Conservation (phyloP, 1,140 invertebrate species). For the Zaprionus lachaisei region DNA sequence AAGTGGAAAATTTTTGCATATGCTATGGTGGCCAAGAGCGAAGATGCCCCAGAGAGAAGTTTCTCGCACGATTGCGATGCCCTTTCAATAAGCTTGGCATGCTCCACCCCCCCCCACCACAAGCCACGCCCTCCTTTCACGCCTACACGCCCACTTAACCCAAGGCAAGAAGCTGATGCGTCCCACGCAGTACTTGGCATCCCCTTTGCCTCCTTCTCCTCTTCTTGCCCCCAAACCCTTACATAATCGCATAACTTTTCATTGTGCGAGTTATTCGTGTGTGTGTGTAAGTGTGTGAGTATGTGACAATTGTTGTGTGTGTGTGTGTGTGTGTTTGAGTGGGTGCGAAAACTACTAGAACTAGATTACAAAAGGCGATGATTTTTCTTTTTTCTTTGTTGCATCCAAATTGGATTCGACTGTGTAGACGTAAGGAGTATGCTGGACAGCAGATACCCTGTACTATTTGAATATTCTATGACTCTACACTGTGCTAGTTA, state of each 20-base stretch:
- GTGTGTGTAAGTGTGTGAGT: conserved; percentile 23
- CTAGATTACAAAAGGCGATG: conserved; percentile 40
- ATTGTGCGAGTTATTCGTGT: conserved; percentile 33
- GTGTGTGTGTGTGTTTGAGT: conserved; percentile 24
- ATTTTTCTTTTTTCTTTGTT: conserved; percentile 1
- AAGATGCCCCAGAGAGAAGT: conserved; percentile 54
- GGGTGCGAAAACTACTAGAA: conserved; percentile 59
- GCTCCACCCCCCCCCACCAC: not conserved
- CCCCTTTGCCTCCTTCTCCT: too few species aligned
- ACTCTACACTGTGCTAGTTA: not conserved
- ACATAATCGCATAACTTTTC: conserved; percentile 61
- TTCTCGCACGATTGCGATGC: conserved; percentile 31
- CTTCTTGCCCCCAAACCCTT: not conserved
- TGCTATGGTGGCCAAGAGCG: not conserved
- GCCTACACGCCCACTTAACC: conserved; percentile 7
- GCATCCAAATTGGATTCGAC: not conserved
- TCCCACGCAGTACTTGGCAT: not conserved
- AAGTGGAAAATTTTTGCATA: conserved; percentile 41
- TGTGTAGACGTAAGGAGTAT: too few species aligned
- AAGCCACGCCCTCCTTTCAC: not conserved
- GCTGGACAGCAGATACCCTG: not conserved
- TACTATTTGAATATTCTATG: too few species aligned
- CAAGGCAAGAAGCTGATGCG: conserved; percentile 17
- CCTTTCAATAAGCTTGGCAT: conserved; percentile 22
- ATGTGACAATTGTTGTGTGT: conserved; percentile 54